phyloP scores from a whole-genome alignment of 2,888 invertebrate species.

The Yponomeuta cagnagella region DNA sequence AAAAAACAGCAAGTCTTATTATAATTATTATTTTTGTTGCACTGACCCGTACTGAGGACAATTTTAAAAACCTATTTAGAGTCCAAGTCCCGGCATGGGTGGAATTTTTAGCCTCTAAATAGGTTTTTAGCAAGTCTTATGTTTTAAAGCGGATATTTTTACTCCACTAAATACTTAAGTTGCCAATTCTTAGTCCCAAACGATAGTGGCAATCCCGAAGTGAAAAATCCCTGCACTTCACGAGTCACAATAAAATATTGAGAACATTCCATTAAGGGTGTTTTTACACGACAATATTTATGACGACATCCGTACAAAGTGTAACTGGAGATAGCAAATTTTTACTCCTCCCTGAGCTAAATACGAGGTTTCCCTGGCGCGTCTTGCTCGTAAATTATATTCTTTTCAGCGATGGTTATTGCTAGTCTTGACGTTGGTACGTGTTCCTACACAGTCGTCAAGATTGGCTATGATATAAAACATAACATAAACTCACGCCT shows the following conservation, averaged over 20 bases:
- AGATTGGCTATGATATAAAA: neutral
- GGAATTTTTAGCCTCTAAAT: too few relatives aligned
- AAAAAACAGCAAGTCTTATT: too few relatives aligned
- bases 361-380: conserved; percentile 51
- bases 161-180: too few relatives aligned
- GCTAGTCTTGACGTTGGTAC: conserved; percentile 32
- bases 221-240: neutral
- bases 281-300: conserved; percentile 62
- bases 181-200: neutral
- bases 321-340: conserved; percentile 46
- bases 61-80: too few relatives aligned
- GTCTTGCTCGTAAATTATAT: conserved; percentile 67
- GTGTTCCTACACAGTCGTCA: neutral
- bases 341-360: conserved; percentile 51
- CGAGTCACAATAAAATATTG: conserved; percentile 11
- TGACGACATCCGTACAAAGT: conserved; percentile 47
- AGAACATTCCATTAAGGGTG: conserved; percentile 57
- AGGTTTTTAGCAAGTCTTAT: too few relatives aligned
- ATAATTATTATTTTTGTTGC: too few relatives aligned
- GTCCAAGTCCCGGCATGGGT: too few relatives aligned
- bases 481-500: too few relatives aligned
- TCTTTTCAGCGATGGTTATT: conserved; percentile 66
- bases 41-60: too few relatives aligned
- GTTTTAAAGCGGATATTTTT: too few relatives aligned
- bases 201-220: neutral